phyloP scores from a whole-genome alignment of 1,140 invertebrate species.

The Pollicipes pollicipes region DNA sequence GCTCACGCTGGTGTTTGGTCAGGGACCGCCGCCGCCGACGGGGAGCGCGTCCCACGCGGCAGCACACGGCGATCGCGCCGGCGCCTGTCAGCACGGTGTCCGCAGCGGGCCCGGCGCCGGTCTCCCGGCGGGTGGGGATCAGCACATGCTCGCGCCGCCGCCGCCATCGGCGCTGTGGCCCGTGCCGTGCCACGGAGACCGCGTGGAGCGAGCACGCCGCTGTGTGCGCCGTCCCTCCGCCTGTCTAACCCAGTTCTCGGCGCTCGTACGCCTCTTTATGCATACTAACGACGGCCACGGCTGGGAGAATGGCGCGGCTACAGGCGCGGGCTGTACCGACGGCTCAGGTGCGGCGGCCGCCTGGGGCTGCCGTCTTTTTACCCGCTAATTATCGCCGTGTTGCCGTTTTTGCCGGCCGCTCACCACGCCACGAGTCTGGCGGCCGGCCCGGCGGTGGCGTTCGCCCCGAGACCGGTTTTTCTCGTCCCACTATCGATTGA shows the following conservation, averaged over 20 bases:
- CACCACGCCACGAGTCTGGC: no score
- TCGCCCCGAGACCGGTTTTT: no score
- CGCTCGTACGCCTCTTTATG: background rate
- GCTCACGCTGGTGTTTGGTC: background rate
- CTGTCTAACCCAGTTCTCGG: background rate
- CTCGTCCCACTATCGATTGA: background rate
- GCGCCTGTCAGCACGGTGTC: background rate
- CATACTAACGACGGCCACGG: background rate
- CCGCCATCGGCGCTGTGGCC: background rate
- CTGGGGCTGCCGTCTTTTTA: no score
- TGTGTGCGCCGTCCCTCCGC: background rate
- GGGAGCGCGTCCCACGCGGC: no score
- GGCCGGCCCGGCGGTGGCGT: no score
- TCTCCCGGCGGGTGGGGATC: no score
- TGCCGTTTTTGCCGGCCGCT: background rate
- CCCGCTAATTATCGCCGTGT: background rate
- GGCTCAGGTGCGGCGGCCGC: background rate
- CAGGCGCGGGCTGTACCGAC: background rate
- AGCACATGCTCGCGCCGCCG: no score
- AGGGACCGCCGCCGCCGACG: no score
- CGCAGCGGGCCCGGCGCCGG: no score
- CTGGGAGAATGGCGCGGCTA: background rate
- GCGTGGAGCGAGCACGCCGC: no score
- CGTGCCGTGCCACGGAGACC: no score
- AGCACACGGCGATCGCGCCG: background rate